Percentiles rank a stretch among this genome's conserved stretches.
Conservation (phyloP, 2,888 invertebrate genomes). For the Conops quadrifasciatus region DNA sequence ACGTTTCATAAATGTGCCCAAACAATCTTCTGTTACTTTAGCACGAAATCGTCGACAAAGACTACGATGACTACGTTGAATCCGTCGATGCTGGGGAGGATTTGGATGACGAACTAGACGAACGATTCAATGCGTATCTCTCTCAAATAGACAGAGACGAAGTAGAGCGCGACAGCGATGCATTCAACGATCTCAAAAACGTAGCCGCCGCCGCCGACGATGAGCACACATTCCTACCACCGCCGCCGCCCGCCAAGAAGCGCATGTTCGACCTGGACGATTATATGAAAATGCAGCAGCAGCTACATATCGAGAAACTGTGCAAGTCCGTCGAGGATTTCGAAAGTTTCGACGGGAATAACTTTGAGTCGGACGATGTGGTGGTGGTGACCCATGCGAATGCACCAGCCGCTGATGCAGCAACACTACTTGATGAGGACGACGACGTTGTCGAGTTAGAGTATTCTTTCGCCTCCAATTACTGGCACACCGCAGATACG, state of each 20-base stretch:
- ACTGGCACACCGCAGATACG: conserved; percentile 45
- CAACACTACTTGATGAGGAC: conserved; percentile 40
- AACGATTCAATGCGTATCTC: conserved; percentile 46
- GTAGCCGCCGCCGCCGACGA: neutral
- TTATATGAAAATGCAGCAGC: conserved; percentile 47
- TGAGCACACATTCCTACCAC: conserved; percentile 1
- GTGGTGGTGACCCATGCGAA: conserved; percentile 14
- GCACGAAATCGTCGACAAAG: neutral
- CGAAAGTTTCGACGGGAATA: conserved; percentile 34
- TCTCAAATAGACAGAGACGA: conserved; percentile 8
- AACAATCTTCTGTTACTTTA: neutral
- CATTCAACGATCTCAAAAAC: neutral
- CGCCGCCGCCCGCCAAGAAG: conserved; percentile 41
- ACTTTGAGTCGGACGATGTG: conserved; percentile 41
- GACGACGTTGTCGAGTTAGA: conserved; percentile 47
- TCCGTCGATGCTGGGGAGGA: conserved; percentile 15
- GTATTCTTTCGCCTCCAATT: conserved; percentile 47
- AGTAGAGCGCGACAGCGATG: conserved; percentile 7
- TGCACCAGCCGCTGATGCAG: conserved; percentile 26
- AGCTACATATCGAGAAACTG: conserved; percentile 57
- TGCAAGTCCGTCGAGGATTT: conserved; percentile 43
- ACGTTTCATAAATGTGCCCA: neutral
- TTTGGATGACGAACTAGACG: conserved; percentile 45
- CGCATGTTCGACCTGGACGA: conserved; percentile 49
- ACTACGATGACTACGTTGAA: neutral